phyloP scores from a whole-genome alignment of 1,140 invertebrate genomes.

The Aphidius ervi region DNA sequence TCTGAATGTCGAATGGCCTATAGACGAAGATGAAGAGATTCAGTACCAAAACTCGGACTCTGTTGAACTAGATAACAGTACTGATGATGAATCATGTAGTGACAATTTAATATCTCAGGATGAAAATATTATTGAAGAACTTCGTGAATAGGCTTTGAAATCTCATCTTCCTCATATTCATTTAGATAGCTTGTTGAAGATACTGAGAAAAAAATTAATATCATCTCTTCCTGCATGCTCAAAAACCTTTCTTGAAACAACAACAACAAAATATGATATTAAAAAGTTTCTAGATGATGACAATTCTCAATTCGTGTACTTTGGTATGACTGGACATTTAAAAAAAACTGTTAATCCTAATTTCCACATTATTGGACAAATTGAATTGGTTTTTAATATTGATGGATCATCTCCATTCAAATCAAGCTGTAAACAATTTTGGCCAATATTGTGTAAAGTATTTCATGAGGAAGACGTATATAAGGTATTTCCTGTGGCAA shows the following conservation, averaged over 20 bases:
- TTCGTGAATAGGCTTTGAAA: slow-evolving; percentile 24
- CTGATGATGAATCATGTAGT: too few relatives aligned
- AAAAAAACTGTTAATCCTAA: slow-evolving; percentile 9
- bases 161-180: slow-evolving; percentile 20
- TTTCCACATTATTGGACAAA: background rate
- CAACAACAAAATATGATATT: background rate
- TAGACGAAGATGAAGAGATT: too few relatives aligned
- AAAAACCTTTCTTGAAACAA: slow-evolving; percentile 15
- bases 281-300: slow-evolving; percentile 3
- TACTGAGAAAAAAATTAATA: slow-evolving; percentile 20
- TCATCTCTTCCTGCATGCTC: slow-evolving; percentile 14
- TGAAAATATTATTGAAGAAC: slow-evolving; percentile 14
- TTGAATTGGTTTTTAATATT: slow-evolving; percentile 15
- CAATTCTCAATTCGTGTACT: slow-evolving; percentile 14
- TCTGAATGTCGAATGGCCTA: too few relatives aligned
- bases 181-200: slow-evolving; percentile 20
- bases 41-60: too few relatives aligned
- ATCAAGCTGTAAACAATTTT: slow-evolving; percentile 20
- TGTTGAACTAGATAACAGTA: too few relatives aligned
- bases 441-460: slow-evolving; percentile 17
- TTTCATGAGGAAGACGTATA: background rate
- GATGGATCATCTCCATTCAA: slow-evolving; percentile 19
- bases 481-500: slow-evolving; percentile 16
- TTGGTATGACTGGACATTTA: slow-evolving; percentile 9
- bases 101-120: too few relatives aligned